A percentile compares a stretch with the other conserved stretches of the same genome.
Conservation (phyloP, 2,797 vertebrate genomes). For the Luscinia megarhynchos region DNA sequence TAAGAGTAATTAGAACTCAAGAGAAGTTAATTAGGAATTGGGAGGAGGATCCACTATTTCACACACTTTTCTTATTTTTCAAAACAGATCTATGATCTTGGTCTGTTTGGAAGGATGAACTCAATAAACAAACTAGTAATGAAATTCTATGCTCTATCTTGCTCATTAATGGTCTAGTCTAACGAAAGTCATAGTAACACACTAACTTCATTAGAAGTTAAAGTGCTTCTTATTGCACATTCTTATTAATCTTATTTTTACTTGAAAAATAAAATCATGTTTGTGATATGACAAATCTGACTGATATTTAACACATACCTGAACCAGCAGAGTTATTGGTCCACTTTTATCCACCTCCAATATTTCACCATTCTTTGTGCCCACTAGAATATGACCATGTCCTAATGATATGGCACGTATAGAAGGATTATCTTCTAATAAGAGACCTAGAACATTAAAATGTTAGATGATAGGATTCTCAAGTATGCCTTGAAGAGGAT, state of each 20-base stretch:
- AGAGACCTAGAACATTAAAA: constrained; percentile 85
- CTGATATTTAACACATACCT: constrained; percentile 80
- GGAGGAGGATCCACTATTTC: neutral
- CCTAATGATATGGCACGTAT: constrained; percentile 99
- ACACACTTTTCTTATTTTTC: neutral
- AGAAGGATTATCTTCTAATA: constrained; percentile 98
- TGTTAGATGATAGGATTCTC: neutral
- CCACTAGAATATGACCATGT: constrained; percentile 97
- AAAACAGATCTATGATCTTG: neutral
- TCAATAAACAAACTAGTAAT: neutral
- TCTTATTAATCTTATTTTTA: neutral
- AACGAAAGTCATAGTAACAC: neutral
- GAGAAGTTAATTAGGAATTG: neutral
- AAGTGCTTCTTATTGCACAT: neutral
- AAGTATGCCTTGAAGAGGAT: neutral
- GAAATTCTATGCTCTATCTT: neutral
- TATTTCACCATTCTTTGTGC: constrained; percentile 98
- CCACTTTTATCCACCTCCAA: constrained; percentile 98
- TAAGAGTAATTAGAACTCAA: neutral
- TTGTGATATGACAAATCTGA: neutral
- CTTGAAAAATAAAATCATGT: neutral
- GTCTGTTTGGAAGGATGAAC: neutral
- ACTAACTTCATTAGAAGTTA: neutral
- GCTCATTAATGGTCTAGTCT: neutral
- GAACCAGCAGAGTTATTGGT: constrained; percentile 95